Base-by-base conservation (phyloP, 2,797 vertebrate species). In the Leuciscus waleckii region DNA sequence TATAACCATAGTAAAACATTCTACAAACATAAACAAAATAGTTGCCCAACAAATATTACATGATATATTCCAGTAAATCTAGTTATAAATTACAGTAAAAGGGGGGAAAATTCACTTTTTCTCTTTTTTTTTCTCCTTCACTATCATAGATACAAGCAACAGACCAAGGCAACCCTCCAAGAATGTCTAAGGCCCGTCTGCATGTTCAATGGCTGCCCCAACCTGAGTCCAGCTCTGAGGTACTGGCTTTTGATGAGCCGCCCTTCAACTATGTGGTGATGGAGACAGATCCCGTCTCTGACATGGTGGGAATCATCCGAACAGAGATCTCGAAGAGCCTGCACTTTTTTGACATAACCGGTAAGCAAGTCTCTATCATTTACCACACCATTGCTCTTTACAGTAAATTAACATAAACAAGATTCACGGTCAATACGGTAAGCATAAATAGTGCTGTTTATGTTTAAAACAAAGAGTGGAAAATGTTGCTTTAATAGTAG, bases 241-340 rank as follows among this genome's bases (percentile, higher is more conserved):
- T 93, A 0, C 93, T 98, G 84, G 92, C 93, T 7, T 99, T 99
- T 0, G 97, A 98, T 0, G 98, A 99, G 17, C 94, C 95, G 2
- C 95, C 96, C 87, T 97, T 97, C 84, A 96, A 95, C 91, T 98
- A 98, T 0, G 96, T 97, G 0, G 96, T 98, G 91, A 98, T 99
- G 97, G 98, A 99, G 91, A 98, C 97, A 0, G 98, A 99, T 68
- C 96, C 96, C 0, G 96, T 99, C 90, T 98, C 97, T 88, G 97
- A 98, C 86, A 97, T 99, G 97, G 97, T 98, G 93, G 98, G 98
- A 58, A 95, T 99, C 91, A 96, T 99, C 94, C 95, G 96, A 87
- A 97, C 94, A 0, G 97, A 99, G 90, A 95, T 93, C 84, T 91
- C 94, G 0, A 94, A 94, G 2, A 95, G 93, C 76, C 95, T 94